Evolutionary conservation across 2,113 vertebrate species (phyloP).

Genomic region (Archilochus colubris): DNA sequence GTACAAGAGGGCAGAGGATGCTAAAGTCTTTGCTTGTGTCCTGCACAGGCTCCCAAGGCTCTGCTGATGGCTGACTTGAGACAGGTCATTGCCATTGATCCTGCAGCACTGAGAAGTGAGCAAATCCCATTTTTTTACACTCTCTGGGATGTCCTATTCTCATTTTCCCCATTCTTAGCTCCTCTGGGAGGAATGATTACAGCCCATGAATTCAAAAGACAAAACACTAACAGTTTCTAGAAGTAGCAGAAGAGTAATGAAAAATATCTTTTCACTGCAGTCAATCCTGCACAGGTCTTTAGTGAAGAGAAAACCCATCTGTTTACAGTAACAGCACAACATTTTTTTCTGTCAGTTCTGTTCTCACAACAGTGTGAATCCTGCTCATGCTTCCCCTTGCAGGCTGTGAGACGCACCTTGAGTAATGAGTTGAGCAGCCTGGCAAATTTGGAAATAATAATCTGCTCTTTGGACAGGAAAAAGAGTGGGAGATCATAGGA

Average conservation of each 20-base stretch:
- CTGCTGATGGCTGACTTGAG: neutral
- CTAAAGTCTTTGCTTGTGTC: neutral
- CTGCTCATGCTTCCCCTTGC: neutral
- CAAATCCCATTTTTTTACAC: neutral
- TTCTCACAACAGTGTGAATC: neutral
- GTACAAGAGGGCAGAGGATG: neutral
- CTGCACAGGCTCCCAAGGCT: neutral
- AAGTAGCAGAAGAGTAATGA: neutral
- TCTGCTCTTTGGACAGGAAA: neutral
- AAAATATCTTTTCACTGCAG: neutral
- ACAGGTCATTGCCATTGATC: neutral
- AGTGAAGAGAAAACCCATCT: neutral
- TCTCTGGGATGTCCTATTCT: rapidly evolving
- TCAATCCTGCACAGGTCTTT: neutral
- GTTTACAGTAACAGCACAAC: slow-evolving; percentile 10
- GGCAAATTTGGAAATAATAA: neutral
- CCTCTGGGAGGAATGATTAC: neutral
- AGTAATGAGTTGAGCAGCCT: neutral
- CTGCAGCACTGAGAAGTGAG: neutral
- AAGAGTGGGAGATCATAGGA: neutral
- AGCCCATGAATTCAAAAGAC: neutral
- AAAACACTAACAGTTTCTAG: neutral
- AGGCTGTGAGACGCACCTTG: neutral
- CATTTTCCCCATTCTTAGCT: neutral
- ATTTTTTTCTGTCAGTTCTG: neutral